Base-by-base conservation (phyloP, 2,797 vertebrate genomes). In the Cichlasoma orientale region DNA sequence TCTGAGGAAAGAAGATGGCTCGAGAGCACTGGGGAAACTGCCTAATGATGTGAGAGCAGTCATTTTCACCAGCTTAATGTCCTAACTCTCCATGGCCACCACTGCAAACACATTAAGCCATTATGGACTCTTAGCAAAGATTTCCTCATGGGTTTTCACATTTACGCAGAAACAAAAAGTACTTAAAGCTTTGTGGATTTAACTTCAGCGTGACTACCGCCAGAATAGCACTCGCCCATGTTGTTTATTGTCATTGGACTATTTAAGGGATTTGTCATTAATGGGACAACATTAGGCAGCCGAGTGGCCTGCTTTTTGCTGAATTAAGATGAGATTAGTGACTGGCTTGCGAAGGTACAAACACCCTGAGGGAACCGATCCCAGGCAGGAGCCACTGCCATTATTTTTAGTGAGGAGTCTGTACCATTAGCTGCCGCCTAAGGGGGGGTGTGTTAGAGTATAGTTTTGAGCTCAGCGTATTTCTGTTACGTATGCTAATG, bases 91-190 rank as follows among this genome's bases (percentile, higher is more conserved):
- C 72, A 58, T 5, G 82, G 86, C 74, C 87, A 80, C 75, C 56
- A 59, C 85, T 56, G 72, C 59, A 88, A 87, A 91, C 88, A 84
- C 91, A 92, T 92, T 88, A 89, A 76, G 83, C 77, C 87, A 89
- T 93, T 87, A 91, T 6, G 61, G 63, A 77, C 82, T 90, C 75
- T 82, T 33, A 80, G 66, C 29, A 36, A 79, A 86, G 66, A 79
- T 80, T 76, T 77, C 58, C 85, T 83, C 82, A 52, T 78, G 86
- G 82, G 86, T 59, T 41, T 53, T 58, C 52, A 68, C 70, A 77
- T 84, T 83, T 56, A 56, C 3, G 1, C 61, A 86, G 82, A 58
- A 75, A 58, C 75, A 69, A 23, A 54, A 75, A 79, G 61, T 50
- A 74, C 71, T 84, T 74, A 59, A 27, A 59, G 59, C 29, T 29